A percentile compares a stretch with the other conserved stretches of the same genome.
These are phyloP conservation scores for Nothoprocta perdicaria DNA, from an alignment of 2,113 vertebrate species.

Conservation along the genomic window DNA sequence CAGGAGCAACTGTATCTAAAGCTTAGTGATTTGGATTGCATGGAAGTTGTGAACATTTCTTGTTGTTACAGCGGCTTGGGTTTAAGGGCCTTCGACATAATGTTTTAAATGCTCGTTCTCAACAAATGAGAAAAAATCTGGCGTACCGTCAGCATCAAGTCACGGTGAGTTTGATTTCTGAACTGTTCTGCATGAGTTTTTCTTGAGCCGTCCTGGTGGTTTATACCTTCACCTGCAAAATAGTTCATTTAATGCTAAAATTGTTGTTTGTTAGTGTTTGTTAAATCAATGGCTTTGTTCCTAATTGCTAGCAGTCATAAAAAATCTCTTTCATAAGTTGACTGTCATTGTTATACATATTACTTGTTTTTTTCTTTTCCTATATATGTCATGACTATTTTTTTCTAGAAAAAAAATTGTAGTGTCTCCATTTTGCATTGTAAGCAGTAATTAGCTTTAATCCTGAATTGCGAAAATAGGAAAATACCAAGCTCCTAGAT, in stretches of 20 bases:
- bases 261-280: not conserved
- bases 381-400: not conserved
- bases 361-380: not conserved
- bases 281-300: not conserved
- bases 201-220: not conserved
- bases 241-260: too few relatives aligned
- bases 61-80: constrained; percentile 75
- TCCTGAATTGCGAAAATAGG: not conserved
- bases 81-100: constrained; percentile 78
- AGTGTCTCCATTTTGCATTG: not conserved
- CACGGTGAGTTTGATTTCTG: constrained; percentile 55
- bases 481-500: not conserved
- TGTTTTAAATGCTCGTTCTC: constrained; percentile 51
- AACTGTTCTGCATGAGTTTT: not conserved
- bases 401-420: not conserved
- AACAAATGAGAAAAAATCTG: constrained; percentile 79
- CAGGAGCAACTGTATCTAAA: not conserved
- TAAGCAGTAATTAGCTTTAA: not conserved
- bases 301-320: not conserved
- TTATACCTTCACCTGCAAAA: not conserved
- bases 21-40: not conserved
- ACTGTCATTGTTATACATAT: not conserved
- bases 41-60: not conserved
- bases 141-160: constrained; percentile 76
- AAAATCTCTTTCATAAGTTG: not conserved